Evolutionary conservation across 1,140 invertebrate species (phyloP).

Genomic region (Cryptotermes secundus): DNA sequence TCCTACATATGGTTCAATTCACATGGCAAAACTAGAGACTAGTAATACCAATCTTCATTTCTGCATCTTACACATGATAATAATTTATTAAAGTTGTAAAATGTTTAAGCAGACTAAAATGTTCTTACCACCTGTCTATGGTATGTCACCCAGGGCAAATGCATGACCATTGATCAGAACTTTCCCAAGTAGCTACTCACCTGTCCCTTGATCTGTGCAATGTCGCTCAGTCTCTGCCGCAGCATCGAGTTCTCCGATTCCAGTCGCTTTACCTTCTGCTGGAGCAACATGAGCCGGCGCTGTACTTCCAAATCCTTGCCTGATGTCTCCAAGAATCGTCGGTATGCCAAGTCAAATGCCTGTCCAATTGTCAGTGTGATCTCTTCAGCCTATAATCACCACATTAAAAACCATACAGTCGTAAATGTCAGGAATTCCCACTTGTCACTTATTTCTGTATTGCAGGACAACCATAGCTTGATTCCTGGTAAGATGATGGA

Average conservation of each 20-base stretch:
- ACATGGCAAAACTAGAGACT: too few species aligned
- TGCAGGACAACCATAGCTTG: too few species aligned
- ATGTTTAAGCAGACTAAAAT: neutral
- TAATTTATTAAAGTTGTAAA: constrained; percentile 24
- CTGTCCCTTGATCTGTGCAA: constrained; percentile 49
- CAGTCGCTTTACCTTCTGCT: constrained; percentile 70
- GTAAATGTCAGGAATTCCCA: too few species aligned
- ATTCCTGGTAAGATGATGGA: too few species aligned
- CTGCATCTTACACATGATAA: too few species aligned
- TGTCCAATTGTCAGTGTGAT: constrained; percentile 96
- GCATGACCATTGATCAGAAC: too few species aligned
- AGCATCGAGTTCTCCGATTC: constrained; percentile 71
- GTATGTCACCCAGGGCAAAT: neutral
- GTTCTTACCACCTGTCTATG: neutral
- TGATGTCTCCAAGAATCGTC: constrained; percentile 74
- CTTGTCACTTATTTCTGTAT: too few species aligned
- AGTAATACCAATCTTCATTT: too few species aligned
- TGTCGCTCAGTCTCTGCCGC: constrained; percentile 63
- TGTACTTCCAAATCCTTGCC: constrained; percentile 73
- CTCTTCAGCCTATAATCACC: constrained; percentile 72
- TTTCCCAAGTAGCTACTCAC: constrained; percentile 35
- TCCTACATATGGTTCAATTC: too few species aligned
- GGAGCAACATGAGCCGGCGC: constrained; percentile 66
- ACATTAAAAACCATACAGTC: too few species aligned
- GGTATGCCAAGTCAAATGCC: constrained; percentile 95